Evolutionary conservation across 2,797 vertebrate genomes (phyloP).

Genomic region (Harpagifer antarcticus): DNA sequence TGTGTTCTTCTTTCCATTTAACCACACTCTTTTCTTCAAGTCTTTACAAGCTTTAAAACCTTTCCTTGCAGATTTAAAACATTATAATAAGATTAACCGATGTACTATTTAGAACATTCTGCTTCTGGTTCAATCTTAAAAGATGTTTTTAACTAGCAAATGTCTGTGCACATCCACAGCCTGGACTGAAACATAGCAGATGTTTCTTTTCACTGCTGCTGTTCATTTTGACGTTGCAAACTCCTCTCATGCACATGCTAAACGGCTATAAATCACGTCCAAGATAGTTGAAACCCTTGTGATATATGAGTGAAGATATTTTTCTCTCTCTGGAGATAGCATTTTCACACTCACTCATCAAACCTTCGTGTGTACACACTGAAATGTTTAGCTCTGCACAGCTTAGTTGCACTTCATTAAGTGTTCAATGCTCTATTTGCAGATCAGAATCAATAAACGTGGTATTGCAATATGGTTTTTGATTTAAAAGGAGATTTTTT

Average conservation of each 20-base stretch:
- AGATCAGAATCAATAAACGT: not conserved
- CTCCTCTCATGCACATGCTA: slow-evolving; percentile 38
- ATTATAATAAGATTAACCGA: not conserved
- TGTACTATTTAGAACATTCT: not conserved
- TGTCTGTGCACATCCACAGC: slow-evolving; percentile 8
- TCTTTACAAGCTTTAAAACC: slow-evolving; percentile 2
- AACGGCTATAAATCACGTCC: slow-evolving; percentile 39
- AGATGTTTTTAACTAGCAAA: slow-evolving; percentile 9
- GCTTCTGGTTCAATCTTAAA: not conserved
- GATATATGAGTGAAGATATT: slow-evolving; percentile 11
- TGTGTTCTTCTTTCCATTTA: slow-evolving; percentile 46
- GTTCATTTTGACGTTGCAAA: slow-evolving; percentile 44
- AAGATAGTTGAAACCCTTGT: slow-evolving; percentile 7
- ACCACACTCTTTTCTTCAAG: not conserved
- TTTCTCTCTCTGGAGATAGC: slow-evolving; percentile 14
- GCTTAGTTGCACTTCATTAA: not conserved
- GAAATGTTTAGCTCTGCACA: not conserved
- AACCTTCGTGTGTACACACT: not conserved
- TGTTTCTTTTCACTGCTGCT: slow-evolving; percentile 34
- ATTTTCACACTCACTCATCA: slow-evolving; percentile 27
- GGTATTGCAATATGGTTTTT: no score
- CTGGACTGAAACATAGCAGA: slow-evolving; percentile 36
- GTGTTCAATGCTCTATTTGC: not conserved
- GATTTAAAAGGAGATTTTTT: no score
- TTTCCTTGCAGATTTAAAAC: not conserved